Evolutionary conservation across 2,888 invertebrate genomes (phyloP).

Genomic region (Pseudeuparius sepicola): DNA sequence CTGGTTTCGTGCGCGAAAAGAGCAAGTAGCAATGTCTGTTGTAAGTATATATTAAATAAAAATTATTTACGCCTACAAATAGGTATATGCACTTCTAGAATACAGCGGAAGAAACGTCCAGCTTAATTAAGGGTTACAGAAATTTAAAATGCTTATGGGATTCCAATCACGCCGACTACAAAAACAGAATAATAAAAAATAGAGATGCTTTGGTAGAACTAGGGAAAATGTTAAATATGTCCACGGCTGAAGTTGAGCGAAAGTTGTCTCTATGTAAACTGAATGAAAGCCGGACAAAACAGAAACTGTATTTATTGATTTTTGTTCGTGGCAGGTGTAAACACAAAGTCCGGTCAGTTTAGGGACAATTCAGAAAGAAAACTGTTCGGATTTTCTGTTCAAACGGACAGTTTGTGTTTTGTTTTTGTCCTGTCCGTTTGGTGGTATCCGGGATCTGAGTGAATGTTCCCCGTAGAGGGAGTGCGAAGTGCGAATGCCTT

Average conservation of each 20-base stretch:
- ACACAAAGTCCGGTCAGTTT: constrained; percentile 1
- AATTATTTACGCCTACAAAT: not conserved
- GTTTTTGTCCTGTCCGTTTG: constrained; percentile 3
- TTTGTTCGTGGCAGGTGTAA: constrained; percentile 2
- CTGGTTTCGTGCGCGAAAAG: constrained; percentile 3
- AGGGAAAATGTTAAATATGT: constrained; percentile 1
- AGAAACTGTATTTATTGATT: constrained; percentile 1
- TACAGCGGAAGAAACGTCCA: constrained; percentile 1
- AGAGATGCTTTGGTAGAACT: constrained; percentile 3
- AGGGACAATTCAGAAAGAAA: not conserved
- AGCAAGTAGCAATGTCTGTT: constrained; percentile 2
- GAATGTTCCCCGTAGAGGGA: no score
- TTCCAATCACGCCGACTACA: constrained; percentile 1
- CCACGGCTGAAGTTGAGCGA: constrained; percentile 2
- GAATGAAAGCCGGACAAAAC: constrained; percentile 2
- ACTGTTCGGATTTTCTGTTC: constrained; percentile 2
- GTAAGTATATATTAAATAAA: constrained; percentile 1
- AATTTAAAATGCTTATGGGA: constrained; percentile 1
- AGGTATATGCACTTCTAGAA: constrained; percentile 2
- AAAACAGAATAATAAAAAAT: not conserved
- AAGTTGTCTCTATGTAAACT: constrained; percentile 3
- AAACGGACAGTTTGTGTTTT: constrained; percentile 3
- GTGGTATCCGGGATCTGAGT: not conserved
- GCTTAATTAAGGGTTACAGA: constrained; percentile 2
- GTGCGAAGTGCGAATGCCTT: no score